Conservation (phyloP, 2,888 invertebrate species). For the Patella depressa region DNA sequence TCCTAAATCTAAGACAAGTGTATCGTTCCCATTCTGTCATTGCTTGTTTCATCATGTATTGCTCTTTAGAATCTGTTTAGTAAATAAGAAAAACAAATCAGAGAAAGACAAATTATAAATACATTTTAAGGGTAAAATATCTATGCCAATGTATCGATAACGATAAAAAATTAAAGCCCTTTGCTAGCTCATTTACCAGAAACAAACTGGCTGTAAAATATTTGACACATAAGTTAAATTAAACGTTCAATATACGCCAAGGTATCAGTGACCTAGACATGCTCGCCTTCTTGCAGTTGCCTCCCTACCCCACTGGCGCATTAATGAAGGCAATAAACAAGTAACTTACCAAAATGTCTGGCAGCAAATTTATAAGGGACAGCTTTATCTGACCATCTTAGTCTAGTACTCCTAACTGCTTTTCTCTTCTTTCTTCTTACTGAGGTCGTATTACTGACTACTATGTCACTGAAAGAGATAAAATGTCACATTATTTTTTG, state of each 20-base stretch:
- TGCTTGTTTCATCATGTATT: constrained; percentile 57
- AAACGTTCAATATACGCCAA: no score
- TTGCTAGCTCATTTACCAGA: no score
- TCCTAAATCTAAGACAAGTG: constrained; percentile 59
- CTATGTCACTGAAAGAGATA: no score
- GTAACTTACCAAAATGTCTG: constrained; percentile 58
- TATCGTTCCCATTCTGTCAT: constrained; percentile 67
- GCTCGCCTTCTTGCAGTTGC: background rate
- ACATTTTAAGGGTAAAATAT: no score
- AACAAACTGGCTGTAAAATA: no score
- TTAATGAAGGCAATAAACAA: background rate
- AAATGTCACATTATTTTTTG: no score
- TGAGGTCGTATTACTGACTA: constrained; percentile 1
- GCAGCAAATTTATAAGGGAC: constrained; percentile 55
- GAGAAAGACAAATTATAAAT: no score
- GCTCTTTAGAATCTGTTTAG: constrained; percentile 53
- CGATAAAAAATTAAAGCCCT: no score
- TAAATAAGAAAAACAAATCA: no score
- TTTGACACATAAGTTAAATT: no score
- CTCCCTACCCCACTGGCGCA: background rate
- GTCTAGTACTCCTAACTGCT: constrained; percentile 46
- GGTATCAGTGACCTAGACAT: background rate
- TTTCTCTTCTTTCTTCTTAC: constrained; percentile 52
- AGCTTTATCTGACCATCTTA: constrained; percentile 54
- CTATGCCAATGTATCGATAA: no score